phyloP scores from a whole-genome alignment of 2,113 vertebrate species.

The Orthonyx spaldingii region DNA sequence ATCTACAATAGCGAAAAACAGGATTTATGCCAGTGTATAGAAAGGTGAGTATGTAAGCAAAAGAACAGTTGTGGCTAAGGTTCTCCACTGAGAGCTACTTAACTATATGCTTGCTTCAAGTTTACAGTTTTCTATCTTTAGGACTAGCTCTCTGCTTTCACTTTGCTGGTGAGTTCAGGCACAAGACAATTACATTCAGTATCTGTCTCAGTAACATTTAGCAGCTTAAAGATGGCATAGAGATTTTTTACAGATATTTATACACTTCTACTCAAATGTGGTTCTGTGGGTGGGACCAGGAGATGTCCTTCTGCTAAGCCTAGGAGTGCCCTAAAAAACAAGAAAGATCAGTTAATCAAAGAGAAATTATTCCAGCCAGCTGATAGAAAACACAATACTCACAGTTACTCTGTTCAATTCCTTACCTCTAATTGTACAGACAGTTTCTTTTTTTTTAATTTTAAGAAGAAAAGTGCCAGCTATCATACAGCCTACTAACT shows the following conservation, averaged over 20 bases:
- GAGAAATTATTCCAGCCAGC: neutral
- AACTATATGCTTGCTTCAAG: slow-evolving; percentile 26
- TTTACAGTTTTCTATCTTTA: slow-evolving; percentile 27
- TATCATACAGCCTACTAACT: neutral
- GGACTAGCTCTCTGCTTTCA: slow-evolving; percentile 39
- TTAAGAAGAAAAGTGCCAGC: neutral
- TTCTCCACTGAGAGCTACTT: neutral
- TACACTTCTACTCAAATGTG: slow-evolving; percentile 80
- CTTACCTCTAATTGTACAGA: neutral
- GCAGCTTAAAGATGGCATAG: slow-evolving; percentile 71
- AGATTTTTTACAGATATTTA: slow-evolving; percentile 9
- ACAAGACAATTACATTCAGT: slow-evolving; percentile 77
- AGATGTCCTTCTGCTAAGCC: slow-evolving; percentile 89
- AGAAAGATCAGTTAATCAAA: neutral
- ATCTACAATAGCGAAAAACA: slow-evolving; percentile 3
- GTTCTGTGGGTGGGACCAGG: slow-evolving; percentile 86
- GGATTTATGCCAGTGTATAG: neutral
- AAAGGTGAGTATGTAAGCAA: neutral
- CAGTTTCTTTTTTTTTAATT: neutral
- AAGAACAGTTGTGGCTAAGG: neutral
- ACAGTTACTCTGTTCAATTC: neutral
- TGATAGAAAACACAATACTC: neutral
- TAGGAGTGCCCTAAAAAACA: slow-evolving; percentile 84
- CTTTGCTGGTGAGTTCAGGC: slow-evolving; percentile 79
- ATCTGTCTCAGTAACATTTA: slow-evolving; percentile 79